Evolutionary conservation across 2,888 invertebrate genomes (phyloP).

Genomic region (Lithophane ornitopus): DNA sequence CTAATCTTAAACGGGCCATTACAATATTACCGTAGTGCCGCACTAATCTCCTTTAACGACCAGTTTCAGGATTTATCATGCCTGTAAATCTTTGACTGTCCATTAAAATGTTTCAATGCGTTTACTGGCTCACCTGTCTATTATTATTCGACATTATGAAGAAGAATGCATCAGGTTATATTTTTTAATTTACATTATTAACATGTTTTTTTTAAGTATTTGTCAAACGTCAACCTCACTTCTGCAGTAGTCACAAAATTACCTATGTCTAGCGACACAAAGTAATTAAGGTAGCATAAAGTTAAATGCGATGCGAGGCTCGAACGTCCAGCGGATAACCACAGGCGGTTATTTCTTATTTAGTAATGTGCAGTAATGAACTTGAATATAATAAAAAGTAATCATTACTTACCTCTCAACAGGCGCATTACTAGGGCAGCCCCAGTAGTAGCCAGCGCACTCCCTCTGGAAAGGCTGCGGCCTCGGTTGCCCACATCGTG

Average conservation of each 20-base stretch:
- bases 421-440: constrained; percentile 82
- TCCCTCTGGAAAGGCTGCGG: constrained; percentile 84
- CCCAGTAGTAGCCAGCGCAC: constrained; percentile 73
- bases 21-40: constrained; percentile 41
- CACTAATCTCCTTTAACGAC: constrained; percentile 37
- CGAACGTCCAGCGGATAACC: neutral
- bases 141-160: neutral
- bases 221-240: neutral
- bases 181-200: too few relatives aligned
- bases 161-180: neutral
- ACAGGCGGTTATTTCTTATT: neutral
- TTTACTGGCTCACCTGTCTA: constrained; percentile 37
- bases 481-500: constrained; percentile 84
- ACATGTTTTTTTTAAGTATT: neutral
- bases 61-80: constrained; percentile 51
- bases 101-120: constrained; percentile 48
- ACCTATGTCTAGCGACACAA: neutral
- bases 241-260: neutral
- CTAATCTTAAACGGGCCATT: constrained; percentile 57
- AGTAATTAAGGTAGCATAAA: too few relatives aligned
- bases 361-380: neutral
- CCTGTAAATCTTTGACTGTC: constrained; percentile 51
- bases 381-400: neutral
- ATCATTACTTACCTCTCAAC: constrained; percentile 72
- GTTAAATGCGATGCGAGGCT: neutral